Evolutionary conservation across 1,140 invertebrate genomes (phyloP), one percentile per base, ranked within the genome.

Genomic region (Saccostrea echinata): DNA sequence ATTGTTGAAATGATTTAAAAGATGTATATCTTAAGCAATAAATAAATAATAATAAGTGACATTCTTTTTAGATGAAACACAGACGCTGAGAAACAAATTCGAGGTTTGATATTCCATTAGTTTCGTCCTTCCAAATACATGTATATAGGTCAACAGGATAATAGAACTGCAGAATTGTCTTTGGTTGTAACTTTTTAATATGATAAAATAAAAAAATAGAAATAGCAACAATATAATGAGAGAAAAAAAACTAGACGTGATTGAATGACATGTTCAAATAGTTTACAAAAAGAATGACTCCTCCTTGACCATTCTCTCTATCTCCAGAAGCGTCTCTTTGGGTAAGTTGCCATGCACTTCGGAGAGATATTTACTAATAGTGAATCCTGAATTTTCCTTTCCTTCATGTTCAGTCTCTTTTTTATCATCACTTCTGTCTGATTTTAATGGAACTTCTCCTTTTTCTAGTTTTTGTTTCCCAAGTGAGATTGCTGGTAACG

Each of bases 281-380:
- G 18, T 61, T 61, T 9, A 61, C 18, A 76, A 30, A 76, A 76
- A 30, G 68, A 76, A 76, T 27, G 68, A 76, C 68, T 76, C 68
- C 68, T 76, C 68, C 33, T 76, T 76, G 24, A 76, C 27, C 68
- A 76, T 76, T 76, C 68, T 27, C 16, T 76, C 68, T 33, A 76
- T 76, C 27, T 76, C 68, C 33, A 76, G 12, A 6, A 76, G 68
- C 27, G 30, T 76, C 27, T 76, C 68, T 33, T 76, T 30, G 9
- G 68, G 68, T 76, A 76, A 76, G 30, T 76, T 76, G 13, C 18
- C 68, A 13, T 76, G 68, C 9, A 76, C 68, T 33, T 76, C 68
- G 0, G 68, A 76, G 13, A 76, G 16, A 12, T 76, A 76, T 76
- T 76, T 76, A 33, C 27, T 30, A 76, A 76, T 76, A 27, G 16